Base-by-base conservation (phyloP, 2,113 vertebrate genomes). In the pig (Sus scrofa) region DNA sequence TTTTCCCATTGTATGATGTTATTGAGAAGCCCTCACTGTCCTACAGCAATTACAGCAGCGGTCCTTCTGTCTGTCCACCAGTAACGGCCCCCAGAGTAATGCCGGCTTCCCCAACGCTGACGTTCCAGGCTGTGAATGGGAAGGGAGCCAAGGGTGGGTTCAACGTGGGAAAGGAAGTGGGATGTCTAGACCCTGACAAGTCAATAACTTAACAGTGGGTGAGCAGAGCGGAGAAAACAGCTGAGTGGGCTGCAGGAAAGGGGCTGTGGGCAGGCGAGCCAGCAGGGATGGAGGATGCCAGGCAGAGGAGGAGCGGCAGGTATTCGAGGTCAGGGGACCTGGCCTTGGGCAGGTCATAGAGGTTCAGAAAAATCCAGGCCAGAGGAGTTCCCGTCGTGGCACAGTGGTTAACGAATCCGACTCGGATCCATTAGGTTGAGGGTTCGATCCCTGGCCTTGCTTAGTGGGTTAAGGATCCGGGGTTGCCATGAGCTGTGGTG, bases 221-320 rank as follows among this genome's bases (percentile, higher is more conserved):
- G 96, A 96, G 81, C 83, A 97, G 94, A 98, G 95, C 94, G 94
- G 96, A 89, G 93, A 96, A 96, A 97, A 95, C 74, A 96, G 94
- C 60, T 24, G 62, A 91, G 89, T 1, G 2, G 82, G 78, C 94
- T 74, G 92, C 68, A 75, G 95, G 87, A 88, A 77, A 70, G 71
- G 56, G 37, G 75, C 62, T 2, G 8, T 32, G 87, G 39, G 82
- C 75, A 74, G 79, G 81, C 26, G 1, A 74, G 91, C 79, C n/a
- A 27, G 85, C 75, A 24, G 78, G 14, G 50, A 92, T 82, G 75
- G 82, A 32, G 24, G 82, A 44, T 65, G 84, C 95, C 89, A 75
- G 67, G 78, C 18, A 18, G 77, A 87, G 83, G 71, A 44, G n/a
- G 63, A 56, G 20, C 1, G 5, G 73, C 7, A 32, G 86, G 39